Evolutionary conservation across 2,888 invertebrate genomes (phyloP), one percentile per base, ranked within the genome.

Genomic region (Caenorhabditis macrosperma): DNA sequence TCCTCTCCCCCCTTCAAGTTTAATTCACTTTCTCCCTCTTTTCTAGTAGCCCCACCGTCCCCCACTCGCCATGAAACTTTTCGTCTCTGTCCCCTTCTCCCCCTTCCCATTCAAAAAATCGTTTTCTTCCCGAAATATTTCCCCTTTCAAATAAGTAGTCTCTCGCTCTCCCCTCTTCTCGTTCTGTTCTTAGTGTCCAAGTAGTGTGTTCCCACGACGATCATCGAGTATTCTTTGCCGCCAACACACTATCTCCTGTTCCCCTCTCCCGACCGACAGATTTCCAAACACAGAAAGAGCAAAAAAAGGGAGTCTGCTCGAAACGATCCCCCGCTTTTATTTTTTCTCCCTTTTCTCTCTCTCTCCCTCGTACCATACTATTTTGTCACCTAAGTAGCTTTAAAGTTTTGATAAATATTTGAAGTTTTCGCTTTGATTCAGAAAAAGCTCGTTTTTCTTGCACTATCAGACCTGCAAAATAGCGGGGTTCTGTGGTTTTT

Each of bases 321-420:
- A n/a, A n/a, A n/a, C n/a, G n/a, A 15, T 46, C 20, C 6, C 20
- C 20, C 22, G 2, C 20, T 46, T 15, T 20, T 15, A 20, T 15
- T 46, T 20, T 20, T 50, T 50, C 22, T 15, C 50, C 15, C 4
- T 50, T 50, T 26, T 50, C 50, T 7, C 15, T 10, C 26, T 6
- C 10, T 10, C 15, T 10, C 26, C 15, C 10, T 10, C 24, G 9
- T 22, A 24, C 50, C 30, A 54, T 10, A 54, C 54, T 54, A 54
- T 54, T 54, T 66, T 66, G 66, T 66, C 66, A 66, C 66, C 66
- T 66, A 50, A 66, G 54, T 66, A 66, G 66, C 66, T 66, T 66
- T 66, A 66, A 66, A 54, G 60, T 66, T 38, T 66, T 66, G 61
- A 61, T 61, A 61, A 33, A 61, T 61, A 61, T 38, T 38, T 38